Percentiles rank a stretch among this genome's conserved stretches.
phyloP scores from a whole-genome alignment of 2,888 invertebrate genomes.

The Drosophila sordidula region DNA sequence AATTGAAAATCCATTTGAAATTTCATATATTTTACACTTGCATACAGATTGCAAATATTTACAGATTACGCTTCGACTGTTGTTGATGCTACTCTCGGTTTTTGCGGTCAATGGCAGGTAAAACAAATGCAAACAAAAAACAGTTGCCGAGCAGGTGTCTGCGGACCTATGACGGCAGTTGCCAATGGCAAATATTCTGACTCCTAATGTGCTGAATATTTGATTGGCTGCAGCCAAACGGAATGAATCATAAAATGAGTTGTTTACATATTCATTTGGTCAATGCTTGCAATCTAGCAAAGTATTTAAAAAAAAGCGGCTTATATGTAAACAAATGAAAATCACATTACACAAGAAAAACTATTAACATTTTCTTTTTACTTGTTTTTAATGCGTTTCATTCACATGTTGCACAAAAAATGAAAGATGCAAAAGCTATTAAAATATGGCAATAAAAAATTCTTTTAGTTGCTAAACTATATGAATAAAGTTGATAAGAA shows the following conservation, averaged over 20 bases:
- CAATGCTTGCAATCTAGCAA: too few species aligned
- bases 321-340: background rate
- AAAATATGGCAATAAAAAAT: slow-evolving; percentile 10
- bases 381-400: background rate
- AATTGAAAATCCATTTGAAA: slow-evolving; percentile 62
- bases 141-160: slow-evolving; percentile 27
- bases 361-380: background rate
- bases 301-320: background rate
- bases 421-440: background rate
- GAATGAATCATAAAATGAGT: too few species aligned
- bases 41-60: slow-evolving; percentile 39
- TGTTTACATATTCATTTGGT: background rate
- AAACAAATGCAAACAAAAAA: slow-evolving; percentile 2
- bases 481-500: slow-evolving; percentile 4
- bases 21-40: slow-evolving; percentile 37
- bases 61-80: slow-evolving; percentile 30
- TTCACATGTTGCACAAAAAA: slow-evolving; percentile 1
- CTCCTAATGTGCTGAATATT: background rate
- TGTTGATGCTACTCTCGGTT: slow-evolving; percentile 15
- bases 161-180: slow-evolving; percentile 15
- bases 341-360: background rate
- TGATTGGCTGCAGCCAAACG: background rate
- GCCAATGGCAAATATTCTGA: slow-evolving; percentile 19
- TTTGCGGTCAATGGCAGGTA: slow-evolving; percentile 59
- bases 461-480: slow-evolving; percentile 17